Evolutionary conservation across 2,888 invertebrate species (phyloP).

Genomic region (Didymodactylos carnosus): DNA sequence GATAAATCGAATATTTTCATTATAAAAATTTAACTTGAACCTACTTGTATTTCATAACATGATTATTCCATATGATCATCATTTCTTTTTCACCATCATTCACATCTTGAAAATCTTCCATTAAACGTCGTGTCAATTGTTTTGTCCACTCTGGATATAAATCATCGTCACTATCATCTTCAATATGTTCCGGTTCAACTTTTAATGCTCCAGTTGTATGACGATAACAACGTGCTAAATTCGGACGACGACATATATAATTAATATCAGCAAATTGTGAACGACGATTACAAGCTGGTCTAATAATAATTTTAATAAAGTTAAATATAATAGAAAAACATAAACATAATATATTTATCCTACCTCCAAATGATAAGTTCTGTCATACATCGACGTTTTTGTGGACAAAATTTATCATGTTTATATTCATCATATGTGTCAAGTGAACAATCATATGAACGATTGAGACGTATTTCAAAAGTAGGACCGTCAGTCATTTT

Average conservation of each 20-base stretch:
- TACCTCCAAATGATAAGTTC: background rate
- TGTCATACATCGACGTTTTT: background rate
- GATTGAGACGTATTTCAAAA: background rate
- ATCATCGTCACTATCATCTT: constrained; percentile 3
- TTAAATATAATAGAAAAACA: background rate
- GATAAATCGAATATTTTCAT: too few species aligned
- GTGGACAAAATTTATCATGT: too few species aligned
- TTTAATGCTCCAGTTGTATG: constrained; percentile 1
- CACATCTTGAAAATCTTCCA: constrained; percentile 14
- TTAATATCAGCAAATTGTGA: background rate
- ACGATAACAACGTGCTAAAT: constrained; percentile 5
- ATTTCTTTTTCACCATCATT: constrained; percentile 15
- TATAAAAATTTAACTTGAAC: too few species aligned
- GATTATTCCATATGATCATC: constrained; percentile 14
- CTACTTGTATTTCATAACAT: constrained; percentile 1
- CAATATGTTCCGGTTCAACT: background rate
- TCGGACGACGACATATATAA: background rate
- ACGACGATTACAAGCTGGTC: background rate
- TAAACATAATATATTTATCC: background rate
- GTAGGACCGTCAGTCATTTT: background rate
- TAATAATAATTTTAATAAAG: background rate
- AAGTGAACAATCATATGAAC: background rate
- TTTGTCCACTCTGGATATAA: constrained; percentile 13
- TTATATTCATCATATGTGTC: background rate
- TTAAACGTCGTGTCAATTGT: constrained; percentile 16